Conservation (phyloP, 2,888 invertebrate genomes). For the Chelonus formosanus region DNA sequence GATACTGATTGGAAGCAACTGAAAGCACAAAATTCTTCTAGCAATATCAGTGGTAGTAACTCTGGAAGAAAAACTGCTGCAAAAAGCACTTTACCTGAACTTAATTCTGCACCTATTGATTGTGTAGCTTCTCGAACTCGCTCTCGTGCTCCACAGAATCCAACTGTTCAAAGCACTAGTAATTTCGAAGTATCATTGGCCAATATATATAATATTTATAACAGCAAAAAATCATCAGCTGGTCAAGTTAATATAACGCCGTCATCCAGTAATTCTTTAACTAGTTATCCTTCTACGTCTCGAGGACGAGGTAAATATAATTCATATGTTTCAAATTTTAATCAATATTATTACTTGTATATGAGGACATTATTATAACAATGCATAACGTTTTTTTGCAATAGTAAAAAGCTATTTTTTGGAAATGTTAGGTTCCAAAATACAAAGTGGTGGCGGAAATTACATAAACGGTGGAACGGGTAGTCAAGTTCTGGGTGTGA, state of each 20-base stretch:
- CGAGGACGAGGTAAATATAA: constrained; percentile 59
- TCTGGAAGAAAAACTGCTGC: constrained; percentile 53
- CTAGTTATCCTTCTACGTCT: constrained; percentile 62
- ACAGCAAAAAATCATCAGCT: constrained; percentile 47
- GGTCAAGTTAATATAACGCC: constrained; percentile 49
- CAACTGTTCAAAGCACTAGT: constrained; percentile 49
- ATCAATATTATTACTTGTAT: constrained; percentile 29
- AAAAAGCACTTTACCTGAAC: constrained; percentile 52
- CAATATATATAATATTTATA: constrained; percentile 44
- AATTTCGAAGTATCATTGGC: constrained; percentile 51
- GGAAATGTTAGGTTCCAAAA: constrained; percentile 45
- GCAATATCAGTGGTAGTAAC: constrained; percentile 49
- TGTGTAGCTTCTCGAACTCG: constrained; percentile 62
- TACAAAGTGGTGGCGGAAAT: constrained; percentile 48
- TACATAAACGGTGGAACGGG: constrained; percentile 56
- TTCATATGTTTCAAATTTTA: background rate
- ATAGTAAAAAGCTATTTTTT: background rate
- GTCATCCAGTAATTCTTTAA: constrained; percentile 48
- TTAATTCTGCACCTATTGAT: constrained; percentile 57
- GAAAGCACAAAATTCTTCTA: constrained; percentile 54
- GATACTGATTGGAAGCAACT: constrained; percentile 60
- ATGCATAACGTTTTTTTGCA: constrained; percentile 3
- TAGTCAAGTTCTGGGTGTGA: constrained; percentile 61
- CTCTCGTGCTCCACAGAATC: constrained; percentile 60
- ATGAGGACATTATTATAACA: background rate